These are phyloP conservation scores for Zoanthus sociatus DNA, from an alignment of 92 coral and sea anemone species.

Conservation along the genomic window DNA sequence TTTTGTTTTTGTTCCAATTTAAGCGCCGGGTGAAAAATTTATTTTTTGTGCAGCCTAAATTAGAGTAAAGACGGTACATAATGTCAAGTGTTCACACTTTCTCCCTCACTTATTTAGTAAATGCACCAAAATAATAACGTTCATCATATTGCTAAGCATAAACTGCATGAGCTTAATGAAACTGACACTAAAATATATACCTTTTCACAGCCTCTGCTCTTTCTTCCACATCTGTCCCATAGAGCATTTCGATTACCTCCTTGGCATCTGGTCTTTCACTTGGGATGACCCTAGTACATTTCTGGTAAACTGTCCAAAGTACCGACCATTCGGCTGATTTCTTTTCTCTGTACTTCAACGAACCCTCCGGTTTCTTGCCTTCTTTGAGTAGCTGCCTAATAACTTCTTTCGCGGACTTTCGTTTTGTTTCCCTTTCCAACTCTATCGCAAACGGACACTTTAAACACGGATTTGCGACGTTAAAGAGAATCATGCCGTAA, in stretches of 20 bases:
- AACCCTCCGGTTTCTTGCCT: constrained; percentile 30
- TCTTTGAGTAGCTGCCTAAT: neutral
- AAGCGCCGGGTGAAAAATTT: neutral
- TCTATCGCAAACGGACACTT: neutral
- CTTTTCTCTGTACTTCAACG: neutral
- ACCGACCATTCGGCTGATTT: neutral
- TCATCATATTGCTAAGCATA: neutral
- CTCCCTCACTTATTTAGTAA: constrained; percentile 1
- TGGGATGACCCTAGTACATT: neutral
- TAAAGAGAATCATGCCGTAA: constrained; percentile 29
- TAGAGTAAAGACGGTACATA: neutral
- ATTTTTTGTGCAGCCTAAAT: constrained; percentile 6
- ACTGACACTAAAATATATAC: constrained; percentile 3
- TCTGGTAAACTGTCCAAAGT: neutral
- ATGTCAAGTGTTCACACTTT: neutral
- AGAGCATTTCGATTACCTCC: constrained; percentile 13
- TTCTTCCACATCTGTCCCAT: constrained; percentile 9
- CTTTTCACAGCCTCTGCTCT: constrained; percentile 12
- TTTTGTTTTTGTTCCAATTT: constrained; percentile 1
- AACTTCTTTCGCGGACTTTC: neutral
- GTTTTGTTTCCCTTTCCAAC: neutral
- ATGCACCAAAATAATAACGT: neutral
- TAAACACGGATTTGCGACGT: constrained; percentile 11
- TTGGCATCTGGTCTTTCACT: constrained; percentile 35
- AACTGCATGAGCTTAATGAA: neutral